phyloP scores from a whole-genome alignment of 2,888 invertebrate genomes.

The Phorcus lineatus region DNA sequence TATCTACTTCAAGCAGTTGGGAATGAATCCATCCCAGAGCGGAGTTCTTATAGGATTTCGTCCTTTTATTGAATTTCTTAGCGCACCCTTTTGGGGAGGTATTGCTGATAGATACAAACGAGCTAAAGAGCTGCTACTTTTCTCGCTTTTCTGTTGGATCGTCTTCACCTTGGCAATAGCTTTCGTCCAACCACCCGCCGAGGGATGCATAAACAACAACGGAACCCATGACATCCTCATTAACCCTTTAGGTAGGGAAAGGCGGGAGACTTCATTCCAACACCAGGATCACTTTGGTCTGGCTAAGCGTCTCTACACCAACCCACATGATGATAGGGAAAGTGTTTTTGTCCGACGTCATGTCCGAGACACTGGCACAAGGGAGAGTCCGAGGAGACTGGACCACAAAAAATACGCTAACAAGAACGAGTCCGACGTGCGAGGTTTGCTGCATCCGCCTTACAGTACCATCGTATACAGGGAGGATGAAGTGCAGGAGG shows the following conservation, averaged over 20 bases:
- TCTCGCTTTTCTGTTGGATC: constrained; percentile 95
- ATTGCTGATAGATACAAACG: constrained; percentile 87
- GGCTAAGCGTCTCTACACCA: not conserved
- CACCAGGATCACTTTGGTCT: not conserved
- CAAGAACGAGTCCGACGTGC: constrained; percentile 48
- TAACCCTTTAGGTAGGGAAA: constrained; percentile 30
- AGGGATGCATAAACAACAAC: constrained; percentile 87
- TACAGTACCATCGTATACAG: constrained; percentile 96
- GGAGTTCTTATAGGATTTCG: constrained; percentile 90
- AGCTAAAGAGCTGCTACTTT: constrained; percentile 85
- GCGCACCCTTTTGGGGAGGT: constrained; percentile 98
- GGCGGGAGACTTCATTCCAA: constrained; percentile 27
- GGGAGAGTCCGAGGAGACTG: constrained; percentile 55
- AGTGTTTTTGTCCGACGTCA: not conserved
- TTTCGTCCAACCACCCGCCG: constrained; percentile 94
- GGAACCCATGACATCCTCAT: constrained; percentile 78
- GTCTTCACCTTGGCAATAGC: constrained; percentile 96
- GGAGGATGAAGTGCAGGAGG: constrained; percentile 91
- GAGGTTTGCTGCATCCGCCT: constrained; percentile 81
- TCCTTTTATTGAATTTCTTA: constrained; percentile 97
- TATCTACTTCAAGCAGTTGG: constrained; percentile 99
- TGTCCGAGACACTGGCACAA: constrained; percentile 22
- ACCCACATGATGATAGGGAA: not conserved
- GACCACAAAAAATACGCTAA: constrained; percentile 61
- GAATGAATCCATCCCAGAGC: constrained; percentile 97